Evolutionary conservation across 2,797 vertebrate genomes (phyloP), one percentile per base, ranked within the genome.

Genomic region (Tamandua tetradactyla): DNA sequence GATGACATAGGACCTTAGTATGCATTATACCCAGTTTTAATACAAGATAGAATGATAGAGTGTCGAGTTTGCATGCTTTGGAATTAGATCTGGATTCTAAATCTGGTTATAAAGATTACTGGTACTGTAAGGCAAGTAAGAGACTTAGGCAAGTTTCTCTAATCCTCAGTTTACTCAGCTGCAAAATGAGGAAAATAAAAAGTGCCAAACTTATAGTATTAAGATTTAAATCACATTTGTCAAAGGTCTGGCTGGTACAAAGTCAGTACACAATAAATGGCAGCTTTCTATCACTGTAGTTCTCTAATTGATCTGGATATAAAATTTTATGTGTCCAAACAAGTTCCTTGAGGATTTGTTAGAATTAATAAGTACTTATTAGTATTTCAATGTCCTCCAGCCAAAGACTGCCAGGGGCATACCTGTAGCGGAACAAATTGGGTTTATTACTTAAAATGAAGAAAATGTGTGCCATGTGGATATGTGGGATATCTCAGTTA

Each of bases 131-230:
- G 35, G 49, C 8, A 74, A 80, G 12, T 47, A 30, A 74, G 20
- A 94, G 49, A 71, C 27, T 68, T 74, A 32, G 55, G 25, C 40
- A 55, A 47, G 49, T 72, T 93, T 89, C 69, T 90, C 59, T 94
- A 80, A 79, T n/a, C 10, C 7, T 95, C 47, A 79, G 79, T 83
- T 79, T 88, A 75, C 14, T 27, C 1, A 93, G 13, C 10, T 81
- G 22, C 52, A 93, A 75, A 96, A 87, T 57, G 20, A 86, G 74
- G 52, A 79, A 64, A 92, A 94, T 85, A 59, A 87, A 52, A 87
- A 82, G 74, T 35, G 88, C 11, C 3, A 62, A 74, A 44, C 35
- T 86, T 47, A 47, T 11, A 87, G 23, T 17, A 14, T 64, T 84
- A 94, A 82, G 55, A 93, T 52, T 91, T 25, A 83, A 68, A n/a